Conservation (phyloP, 2,797 vertebrate genomes). For the Cynopterus sphinx region DNA sequence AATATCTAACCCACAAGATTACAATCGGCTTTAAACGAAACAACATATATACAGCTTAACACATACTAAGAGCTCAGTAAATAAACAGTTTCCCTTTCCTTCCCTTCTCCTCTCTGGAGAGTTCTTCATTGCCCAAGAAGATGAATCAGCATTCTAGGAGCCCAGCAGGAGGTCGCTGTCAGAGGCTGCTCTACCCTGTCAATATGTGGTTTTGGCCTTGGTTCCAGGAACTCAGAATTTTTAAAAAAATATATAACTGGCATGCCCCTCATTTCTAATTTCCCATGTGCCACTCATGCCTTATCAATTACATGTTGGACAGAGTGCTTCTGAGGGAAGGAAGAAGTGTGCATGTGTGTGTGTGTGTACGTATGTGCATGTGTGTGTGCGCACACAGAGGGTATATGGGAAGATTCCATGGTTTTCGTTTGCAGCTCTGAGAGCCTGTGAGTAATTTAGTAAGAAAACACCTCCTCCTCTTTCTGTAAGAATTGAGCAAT, state of each 20-base stretch:
- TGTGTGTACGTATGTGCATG: neutral
- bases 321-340: neutral
- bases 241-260: slow-evolving; percentile 25
- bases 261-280: slow-evolving; percentile 46
- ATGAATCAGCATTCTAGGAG: slow-evolving; percentile 50
- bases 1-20: neutral
- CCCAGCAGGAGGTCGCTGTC: slow-evolving; percentile 28
- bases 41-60: neutral
- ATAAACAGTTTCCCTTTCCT: neutral
- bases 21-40: neutral
- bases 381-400: neutral
- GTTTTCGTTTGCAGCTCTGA: slow-evolving; percentile 26
- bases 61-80: neutral
- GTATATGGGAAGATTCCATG: neutral
- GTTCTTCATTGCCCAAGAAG: slow-evolving; percentile 43
- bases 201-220: slow-evolving; percentile 56
- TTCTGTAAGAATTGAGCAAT: neutral
- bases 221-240: slow-evolving; percentile 33
- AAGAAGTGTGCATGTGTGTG: neutral
- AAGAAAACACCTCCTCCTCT: neutral
- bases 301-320: neutral
- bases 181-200: slow-evolving; percentile 53
- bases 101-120: neutral
- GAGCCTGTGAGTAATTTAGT: neutral
- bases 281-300: slow-evolving; percentile 23